Percentiles rank a stretch among this genome's conserved stretches.
Conservation (phyloP, 2,113 vertebrate species). For the Origma solitaria region DNA sequence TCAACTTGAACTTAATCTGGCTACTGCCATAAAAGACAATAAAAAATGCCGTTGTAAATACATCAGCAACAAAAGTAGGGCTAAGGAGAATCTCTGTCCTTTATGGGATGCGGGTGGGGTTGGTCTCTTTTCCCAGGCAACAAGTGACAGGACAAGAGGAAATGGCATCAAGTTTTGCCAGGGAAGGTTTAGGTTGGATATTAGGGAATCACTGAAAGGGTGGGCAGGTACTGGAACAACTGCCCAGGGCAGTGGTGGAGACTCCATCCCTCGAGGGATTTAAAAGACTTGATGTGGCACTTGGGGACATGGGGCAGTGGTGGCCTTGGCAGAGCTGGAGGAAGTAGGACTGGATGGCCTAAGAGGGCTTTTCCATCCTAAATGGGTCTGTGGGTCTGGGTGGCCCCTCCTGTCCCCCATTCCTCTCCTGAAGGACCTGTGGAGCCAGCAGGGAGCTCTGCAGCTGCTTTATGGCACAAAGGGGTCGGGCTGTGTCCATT, state of each 20-base stretch:
- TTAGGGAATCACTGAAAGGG: not conserved
- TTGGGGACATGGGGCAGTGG: not conserved
- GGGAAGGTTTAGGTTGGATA: not conserved
- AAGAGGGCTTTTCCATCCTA: not conserved
- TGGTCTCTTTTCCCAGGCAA: not conserved
- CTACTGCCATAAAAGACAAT: not conserved
- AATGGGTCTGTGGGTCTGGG: not conserved
- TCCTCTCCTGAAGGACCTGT: not conserved
- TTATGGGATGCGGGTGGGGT: not conserved
- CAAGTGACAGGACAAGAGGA: not conserved
- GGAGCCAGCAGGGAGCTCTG: not conserved
- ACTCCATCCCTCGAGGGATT: not conserved
- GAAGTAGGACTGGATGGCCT: not conserved
- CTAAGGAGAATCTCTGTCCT: not conserved
- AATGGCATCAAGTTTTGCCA: not conserved
- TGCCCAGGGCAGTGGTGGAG: not conserved
- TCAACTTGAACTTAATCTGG: not conserved
- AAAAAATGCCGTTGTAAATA: not conserved
- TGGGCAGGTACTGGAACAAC: not conserved
- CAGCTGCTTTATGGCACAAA: not conserved
- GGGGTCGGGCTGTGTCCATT: rapidly evolving
- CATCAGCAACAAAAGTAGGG: not conserved
- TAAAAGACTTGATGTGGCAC: too few relatives aligned
- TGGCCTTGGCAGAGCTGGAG: not conserved
- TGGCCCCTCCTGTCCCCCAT: not conserved